Conservation (phyloP, 1,140 invertebrate genomes). For the Hyles vespertilio region DNA sequence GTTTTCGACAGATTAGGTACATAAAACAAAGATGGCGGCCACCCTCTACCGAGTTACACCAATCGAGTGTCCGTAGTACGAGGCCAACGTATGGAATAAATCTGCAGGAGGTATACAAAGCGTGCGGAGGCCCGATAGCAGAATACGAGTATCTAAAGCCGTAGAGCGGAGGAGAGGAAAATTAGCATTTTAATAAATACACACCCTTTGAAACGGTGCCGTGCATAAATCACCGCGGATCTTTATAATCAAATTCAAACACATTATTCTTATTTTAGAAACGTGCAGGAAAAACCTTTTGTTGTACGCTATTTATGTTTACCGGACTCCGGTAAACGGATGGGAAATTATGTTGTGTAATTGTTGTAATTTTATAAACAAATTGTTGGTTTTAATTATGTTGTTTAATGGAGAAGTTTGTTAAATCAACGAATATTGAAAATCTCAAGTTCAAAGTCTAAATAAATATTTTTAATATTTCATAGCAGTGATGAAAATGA, state of each 20-base stretch:
- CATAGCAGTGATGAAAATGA: too few relatives aligned
- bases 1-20: too few relatives aligned
- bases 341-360: too few relatives aligned
- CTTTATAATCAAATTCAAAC: constrained; percentile 75
- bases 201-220: constrained; percentile 69
- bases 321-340: too few relatives aligned
- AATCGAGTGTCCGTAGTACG: constrained; percentile 30
- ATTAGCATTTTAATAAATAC: constrained; percentile 76
- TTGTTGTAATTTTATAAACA: neutral
- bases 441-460: too few relatives aligned
- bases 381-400: neutral
- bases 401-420: neutral
- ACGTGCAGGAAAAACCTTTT: constrained; percentile 35
- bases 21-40: too few relatives aligned
- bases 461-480: too few relatives aligned
- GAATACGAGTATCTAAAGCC: constrained; percentile 57
- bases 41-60: too few relatives aligned
- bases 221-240: constrained; percentile 66
- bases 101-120: constrained; percentile 69
- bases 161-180: constrained; percentile 48
- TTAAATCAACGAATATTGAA: too few relatives aligned
- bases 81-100: constrained; percentile 62
- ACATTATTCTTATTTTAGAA: constrained; percentile 66
- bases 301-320: neutral
- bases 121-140: constrained; percentile 63